These are phyloP conservation scores for Larimichthys polyactis DNA, from an alignment of 2,113 vertebrate genomes.

Conservation along the genomic window DNA sequence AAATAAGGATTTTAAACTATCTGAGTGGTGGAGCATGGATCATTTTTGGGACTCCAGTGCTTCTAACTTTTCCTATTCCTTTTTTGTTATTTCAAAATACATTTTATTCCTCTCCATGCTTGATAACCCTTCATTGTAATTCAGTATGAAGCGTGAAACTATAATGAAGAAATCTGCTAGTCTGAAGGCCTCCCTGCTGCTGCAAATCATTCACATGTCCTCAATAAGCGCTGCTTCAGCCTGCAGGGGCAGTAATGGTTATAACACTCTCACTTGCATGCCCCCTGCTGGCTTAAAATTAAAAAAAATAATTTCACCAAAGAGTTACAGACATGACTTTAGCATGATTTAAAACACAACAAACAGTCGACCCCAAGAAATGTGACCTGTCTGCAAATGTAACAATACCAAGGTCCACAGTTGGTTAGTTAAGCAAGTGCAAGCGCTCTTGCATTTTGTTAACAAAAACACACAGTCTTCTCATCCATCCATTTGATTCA, in stretches of 20 bases:
- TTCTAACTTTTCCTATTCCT: too few relatives aligned
- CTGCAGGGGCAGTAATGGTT: background rate
- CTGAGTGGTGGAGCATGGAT: too few relatives aligned
- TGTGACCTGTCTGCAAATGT: background rate
- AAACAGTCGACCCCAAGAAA: background rate
- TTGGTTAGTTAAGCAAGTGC: background rate
- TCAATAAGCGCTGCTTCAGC: too few relatives aligned
- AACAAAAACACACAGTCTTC: background rate
- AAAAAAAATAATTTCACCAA: background rate
- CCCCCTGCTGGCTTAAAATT: background rate
- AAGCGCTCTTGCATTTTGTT: background rate
- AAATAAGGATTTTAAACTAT: too few relatives aligned
- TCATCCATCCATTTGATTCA: constrained; percentile 16
- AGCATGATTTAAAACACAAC: too few relatives aligned
- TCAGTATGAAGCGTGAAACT: too few relatives aligned
- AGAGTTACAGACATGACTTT: background rate
- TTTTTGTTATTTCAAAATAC: too few relatives aligned
- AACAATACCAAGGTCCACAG: background rate
- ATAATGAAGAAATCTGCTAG: too few relatives aligned
- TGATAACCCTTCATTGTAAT: background rate
- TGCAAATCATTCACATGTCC: background rate
- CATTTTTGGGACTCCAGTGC: too few relatives aligned
- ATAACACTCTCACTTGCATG: background rate
- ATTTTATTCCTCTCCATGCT: background rate
- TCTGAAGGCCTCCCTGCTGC: too few relatives aligned